phyloP scores from a whole-genome alignment of 2,888 invertebrate species.

The Latrodectus elegans region DNA sequence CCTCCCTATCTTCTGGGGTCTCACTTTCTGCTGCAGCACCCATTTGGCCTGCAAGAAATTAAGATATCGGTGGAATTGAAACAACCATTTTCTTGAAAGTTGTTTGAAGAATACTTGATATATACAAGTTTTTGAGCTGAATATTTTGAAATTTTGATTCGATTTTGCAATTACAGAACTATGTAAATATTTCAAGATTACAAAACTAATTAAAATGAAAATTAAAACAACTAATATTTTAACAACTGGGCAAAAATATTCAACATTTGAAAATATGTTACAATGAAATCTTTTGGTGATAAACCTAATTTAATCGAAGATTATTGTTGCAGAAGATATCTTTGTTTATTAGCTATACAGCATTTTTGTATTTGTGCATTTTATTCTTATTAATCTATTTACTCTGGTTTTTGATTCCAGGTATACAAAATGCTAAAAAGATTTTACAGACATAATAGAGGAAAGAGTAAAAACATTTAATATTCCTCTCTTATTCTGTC shows the following conservation, averaged over 20 bases:
- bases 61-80: neutral
- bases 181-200: neutral
- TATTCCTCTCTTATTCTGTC: too few species aligned
- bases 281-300: too few species aligned
- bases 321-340: too few species aligned
- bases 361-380: too few species aligned
- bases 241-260: neutral
- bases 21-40: conserved; percentile 70
- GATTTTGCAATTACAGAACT: neutral
- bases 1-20: conserved; percentile 86
- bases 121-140: neutral
- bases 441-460: too few species aligned
- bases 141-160: neutral
- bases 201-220: neutral
- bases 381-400: too few species aligned
- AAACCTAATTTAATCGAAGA: too few species aligned
- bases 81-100: neutral
- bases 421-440: too few species aligned
- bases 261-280: neutral
- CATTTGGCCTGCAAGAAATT: conserved; percentile 47
- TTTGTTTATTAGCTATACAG: too few species aligned
- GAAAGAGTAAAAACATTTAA: too few species aligned
- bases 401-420: too few species aligned
- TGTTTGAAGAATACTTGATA: neutral
- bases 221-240: neutral